Evolutionary conservation across 2,113 vertebrate genomes (phyloP).

Genomic region (Bos taurus): ARS-UCD2.0 NC_037338.1:4575501-4576000

Average conservation of each 20-base stretch:
- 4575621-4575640: background rate
- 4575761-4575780: background rate
- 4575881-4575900: background rate
- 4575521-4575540: background rate
- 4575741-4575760: background rate
- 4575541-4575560: background rate
- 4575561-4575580: background rate
- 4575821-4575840: background rate
- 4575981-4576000: background rate
- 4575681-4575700: background rate
- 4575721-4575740: background rate
- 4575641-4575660: background rate
- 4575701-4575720: background rate
- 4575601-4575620: background rate
- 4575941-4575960: background rate
- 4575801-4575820: background rate
- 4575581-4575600: background rate
- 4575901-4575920: rapidly evolving
- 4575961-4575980: background rate
- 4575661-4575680: background rate
- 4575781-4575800: background rate
- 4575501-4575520: background rate
- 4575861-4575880: background rate
- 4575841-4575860: background rate
- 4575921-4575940: background rate